phyloP scores from a whole-genome alignment of 2,888 invertebrate genomes.

The Petrolisthes cinctipes region DNA sequence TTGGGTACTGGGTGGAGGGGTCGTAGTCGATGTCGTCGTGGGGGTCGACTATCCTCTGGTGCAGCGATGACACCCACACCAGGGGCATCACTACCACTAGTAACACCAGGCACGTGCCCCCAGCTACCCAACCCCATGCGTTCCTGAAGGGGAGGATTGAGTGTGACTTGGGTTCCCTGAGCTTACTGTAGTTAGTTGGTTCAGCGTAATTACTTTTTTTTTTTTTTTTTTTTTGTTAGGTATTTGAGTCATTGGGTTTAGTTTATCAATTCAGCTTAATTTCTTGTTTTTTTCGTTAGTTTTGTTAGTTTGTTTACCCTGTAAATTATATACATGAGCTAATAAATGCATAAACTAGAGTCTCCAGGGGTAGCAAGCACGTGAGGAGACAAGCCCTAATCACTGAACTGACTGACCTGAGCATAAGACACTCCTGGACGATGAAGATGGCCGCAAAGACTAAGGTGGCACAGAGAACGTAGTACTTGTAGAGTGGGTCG shows the following conservation, averaged over 20 bases:
- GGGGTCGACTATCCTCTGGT: conserved; percentile 47
- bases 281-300: too few relatives aligned
- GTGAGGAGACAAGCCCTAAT: too few relatives aligned
- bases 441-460: conserved; percentile 45
- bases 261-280: too few relatives aligned
- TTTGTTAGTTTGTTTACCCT: too few relatives aligned
- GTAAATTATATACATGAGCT: too few relatives aligned
- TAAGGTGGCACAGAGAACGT: conserved; percentile 72
- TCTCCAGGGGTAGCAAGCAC: too few relatives aligned
- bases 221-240: background rate
- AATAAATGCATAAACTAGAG: too few relatives aligned
- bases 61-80: conserved; percentile 47
- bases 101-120: conserved; percentile 71
- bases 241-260: too few relatives aligned
- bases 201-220: background rate
- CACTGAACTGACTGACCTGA: conserved; percentile 71
- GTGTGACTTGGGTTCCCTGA: background rate
- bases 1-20: background rate
- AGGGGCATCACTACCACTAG: conserved; percentile 72
- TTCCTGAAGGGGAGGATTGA: conserved; percentile 7
- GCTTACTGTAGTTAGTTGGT: background rate
- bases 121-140: conserved; percentile 34
- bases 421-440: conserved; percentile 67
- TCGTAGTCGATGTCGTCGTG: conserved; percentile 47
- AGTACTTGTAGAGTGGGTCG: conserved; percentile 89